Base-by-base conservation (phyloP, 2,113 vertebrate genomes). In the Nanorana parkeri region DNA sequence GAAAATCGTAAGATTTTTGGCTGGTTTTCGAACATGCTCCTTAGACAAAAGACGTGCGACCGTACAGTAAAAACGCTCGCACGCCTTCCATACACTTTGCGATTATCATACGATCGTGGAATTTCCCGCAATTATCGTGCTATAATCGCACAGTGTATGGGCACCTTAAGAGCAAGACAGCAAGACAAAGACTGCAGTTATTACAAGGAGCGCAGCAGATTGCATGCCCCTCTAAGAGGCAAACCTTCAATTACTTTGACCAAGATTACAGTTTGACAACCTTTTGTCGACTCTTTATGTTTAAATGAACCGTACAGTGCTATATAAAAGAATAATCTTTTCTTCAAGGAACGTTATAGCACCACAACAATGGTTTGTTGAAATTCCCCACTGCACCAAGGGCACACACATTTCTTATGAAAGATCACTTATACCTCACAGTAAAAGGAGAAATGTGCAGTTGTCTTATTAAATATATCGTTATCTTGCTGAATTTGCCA, bases 351-450 rank as follows among this genome's bases (percentile, higher is more conserved):
- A 61, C 16, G 28, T 26, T 7, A 77, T 20, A 7, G 36, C 36
- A 36, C 7, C 60, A 26, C 17, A 24, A 52, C 5, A 21, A 64
- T 24, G 6, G 28, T 51, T 51, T 64, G 74, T 64, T 36, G 65
- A 51, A 77, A 52, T 51, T 47, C 32, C 58, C 36, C 20, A 41
- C 23, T 52, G 58, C n/a, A 77, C 32, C 63, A 51, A 63, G 23
- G 17, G 52, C 26, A 32, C 5, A 19, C 23, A 64, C 60, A 20
- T 64, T 77, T 77, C 11, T 15, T 64, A 63, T 77, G 74, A 77
- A 77, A 65, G 74, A 77, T 51, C 65, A 64, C 64, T 77, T 77
- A 28, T 32, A 20, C 58, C 74, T 32, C 74, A 77, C 17, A 65
- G 74, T 26, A 17, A 77, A 23, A 26, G 23, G 51, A 41, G 52